Conservation (phyloP, 2,113 vertebrate genomes). For the Tragelaphus strepsiceros region DNA sequence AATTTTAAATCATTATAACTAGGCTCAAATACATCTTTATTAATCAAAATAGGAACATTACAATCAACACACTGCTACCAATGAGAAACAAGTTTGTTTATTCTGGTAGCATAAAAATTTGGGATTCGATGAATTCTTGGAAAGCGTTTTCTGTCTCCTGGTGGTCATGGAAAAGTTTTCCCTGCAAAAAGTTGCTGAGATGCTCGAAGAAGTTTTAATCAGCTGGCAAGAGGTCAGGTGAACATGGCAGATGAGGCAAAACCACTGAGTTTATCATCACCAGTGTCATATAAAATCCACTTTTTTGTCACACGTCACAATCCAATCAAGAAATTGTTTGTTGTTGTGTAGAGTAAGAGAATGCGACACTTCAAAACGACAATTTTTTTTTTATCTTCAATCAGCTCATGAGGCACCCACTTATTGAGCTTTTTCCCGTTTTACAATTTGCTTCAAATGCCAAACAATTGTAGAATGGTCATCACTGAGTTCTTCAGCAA, state of each 20-base stretch:
- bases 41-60: background rate
- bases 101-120: background rate
- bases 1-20: background rate
- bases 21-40: background rate
- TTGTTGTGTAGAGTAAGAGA: background rate
- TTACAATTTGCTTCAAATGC: background rate
- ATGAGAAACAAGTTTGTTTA: background rate
- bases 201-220: background rate
- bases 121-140: background rate
- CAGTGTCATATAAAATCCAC: background rate
- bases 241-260: background rate
- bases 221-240: background rate
- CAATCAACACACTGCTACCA: background rate
- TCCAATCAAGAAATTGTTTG: background rate
- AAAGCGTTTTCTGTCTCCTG: background rate
- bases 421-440: background rate
- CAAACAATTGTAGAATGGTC: background rate
- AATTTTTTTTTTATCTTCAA: background rate
- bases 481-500: background rate
- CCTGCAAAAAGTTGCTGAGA: background rate
- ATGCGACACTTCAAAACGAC: rapidly evolving
- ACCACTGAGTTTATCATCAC: background rate
- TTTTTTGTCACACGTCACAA: background rate
- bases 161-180: background rate
- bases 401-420: background rate